These are phyloP conservation scores for Theonella swinhoei DNA, from an alignment of 37 sponge, comb jelly and placozoan genomes.

Conservation along the genomic window DNA sequence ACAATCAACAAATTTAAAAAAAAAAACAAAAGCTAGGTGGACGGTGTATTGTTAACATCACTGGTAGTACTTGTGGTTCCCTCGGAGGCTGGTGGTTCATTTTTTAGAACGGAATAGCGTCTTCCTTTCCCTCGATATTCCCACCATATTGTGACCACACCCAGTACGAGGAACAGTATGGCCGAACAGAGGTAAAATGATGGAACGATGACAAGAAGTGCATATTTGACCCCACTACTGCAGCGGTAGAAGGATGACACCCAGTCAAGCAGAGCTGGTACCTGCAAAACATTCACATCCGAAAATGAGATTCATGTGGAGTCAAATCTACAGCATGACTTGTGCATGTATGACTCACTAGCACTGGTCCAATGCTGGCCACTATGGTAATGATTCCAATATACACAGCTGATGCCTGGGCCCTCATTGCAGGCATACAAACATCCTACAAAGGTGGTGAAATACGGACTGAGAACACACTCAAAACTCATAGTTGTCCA, in stretches of 20 bases:
- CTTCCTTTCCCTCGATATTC: no score
- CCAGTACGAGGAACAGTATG: constrained; percentile 57
- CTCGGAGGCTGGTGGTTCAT: no score
- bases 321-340: no score
- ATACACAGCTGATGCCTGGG: constrained; percentile 85
- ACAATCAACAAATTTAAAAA: no score
- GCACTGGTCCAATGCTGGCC: constrained; percentile 81
- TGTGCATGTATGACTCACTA: no score
- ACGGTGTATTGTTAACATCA: no score
- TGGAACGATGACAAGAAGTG: constrained; percentile 59
- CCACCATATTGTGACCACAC: constrained; percentile 50
- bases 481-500: no score
- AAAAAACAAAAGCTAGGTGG: no score
- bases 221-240: constrained; percentile 49
- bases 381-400: constrained; percentile 84
- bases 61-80: no score
- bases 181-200: constrained; percentile 51
- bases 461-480: no score
- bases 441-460: constrained; percentile 65
- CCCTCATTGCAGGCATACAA: constrained; percentile 78
- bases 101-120: no score
- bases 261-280: constrained; percentile 26
- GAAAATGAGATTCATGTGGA: not conserved
- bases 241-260: constrained; percentile 38
- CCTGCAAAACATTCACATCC: constrained; percentile 14